Conservation (phyloP, 2,113 vertebrate species). For the Gadus macrocephalus region DNA sequence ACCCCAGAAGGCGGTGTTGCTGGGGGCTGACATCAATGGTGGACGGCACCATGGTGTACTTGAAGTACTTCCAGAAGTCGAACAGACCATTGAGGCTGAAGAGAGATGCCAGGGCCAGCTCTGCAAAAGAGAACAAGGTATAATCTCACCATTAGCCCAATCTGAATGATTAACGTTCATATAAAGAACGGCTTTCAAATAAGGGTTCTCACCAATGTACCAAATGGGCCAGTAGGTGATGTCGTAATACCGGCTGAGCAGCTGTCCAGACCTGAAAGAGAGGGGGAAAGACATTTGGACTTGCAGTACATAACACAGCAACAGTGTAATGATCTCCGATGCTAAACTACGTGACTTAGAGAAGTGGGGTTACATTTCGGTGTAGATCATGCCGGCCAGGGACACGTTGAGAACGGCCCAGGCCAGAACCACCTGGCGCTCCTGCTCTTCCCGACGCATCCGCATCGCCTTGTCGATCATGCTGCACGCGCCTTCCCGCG, state of each 20-base stretch:
- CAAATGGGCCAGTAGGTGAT: conserved; percentile 89
- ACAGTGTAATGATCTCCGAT: background rate
- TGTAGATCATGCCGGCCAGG: conserved; percentile 92
- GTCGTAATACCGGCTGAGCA: conserved; percentile 86
- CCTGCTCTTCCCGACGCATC: conserved; percentile 87
- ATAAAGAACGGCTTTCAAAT: background rate
- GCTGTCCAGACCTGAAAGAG: conserved; percentile 81
- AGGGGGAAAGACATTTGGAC: conserved; percentile 2
- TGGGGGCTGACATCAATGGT: conserved; percentile 76
- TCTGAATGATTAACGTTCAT: background rate
- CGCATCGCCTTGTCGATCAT: conserved; percentile 87
- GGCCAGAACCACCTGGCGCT: conserved; percentile 83
- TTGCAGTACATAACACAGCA: background rate
- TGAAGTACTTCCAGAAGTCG: conserved; percentile 97
- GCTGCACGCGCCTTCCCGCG: conserved; percentile 64
- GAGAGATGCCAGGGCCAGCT: conserved; percentile 81
- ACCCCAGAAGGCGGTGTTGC: conserved; percentile 83
- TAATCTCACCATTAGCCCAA: background rate
- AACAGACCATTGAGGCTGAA: conserved; percentile 92
- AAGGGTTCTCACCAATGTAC: conserved; percentile 88
- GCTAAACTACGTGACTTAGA: background rate
- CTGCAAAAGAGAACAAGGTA: conserved; percentile 51
- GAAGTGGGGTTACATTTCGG: conserved; percentile 81
- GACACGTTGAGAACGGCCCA: conserved; percentile 92
- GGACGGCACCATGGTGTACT: conserved; percentile 84